Evolutionary conservation across 2,888 invertebrate species (phyloP).

Genomic region (Catonia carolina): DNA sequence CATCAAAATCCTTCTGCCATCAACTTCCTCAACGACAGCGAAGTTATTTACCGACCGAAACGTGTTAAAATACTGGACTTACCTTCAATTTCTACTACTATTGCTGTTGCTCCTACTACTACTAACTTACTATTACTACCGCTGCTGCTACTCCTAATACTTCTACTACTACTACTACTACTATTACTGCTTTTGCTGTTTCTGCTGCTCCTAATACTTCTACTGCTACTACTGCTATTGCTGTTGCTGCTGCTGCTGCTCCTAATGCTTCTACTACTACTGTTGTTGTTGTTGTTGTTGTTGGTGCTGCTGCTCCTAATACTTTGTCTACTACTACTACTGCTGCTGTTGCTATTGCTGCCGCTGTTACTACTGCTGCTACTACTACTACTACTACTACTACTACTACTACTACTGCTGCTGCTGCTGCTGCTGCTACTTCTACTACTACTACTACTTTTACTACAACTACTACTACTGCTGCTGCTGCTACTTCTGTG

Average conservation of each 20-base stretch:
- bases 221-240: constrained; percentile 17
- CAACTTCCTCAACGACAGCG: no score
- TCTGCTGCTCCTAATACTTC: constrained; percentile 12
- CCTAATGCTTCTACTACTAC: no score
- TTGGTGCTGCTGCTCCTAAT: neutral
- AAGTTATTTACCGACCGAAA: no score
- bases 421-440: constrained; percentile 12
- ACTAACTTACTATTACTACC: no score
- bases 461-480: constrained; percentile 5
- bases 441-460: constrained; percentile 5
- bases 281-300: constrained; percentile 20
- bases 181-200: no score
- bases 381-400: constrained; percentile 15
- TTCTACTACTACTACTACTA: no score
- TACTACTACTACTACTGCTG: neutral
- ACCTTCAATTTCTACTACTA: no score
- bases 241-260: constrained; percentile 21
- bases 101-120: no score
- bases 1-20: no score
- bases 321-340: constrained; percentile 4
- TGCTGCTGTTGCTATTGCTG: constrained; percentile 16
- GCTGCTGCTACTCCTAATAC: no score
- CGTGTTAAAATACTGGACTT: no score
- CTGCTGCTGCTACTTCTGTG: neutral
- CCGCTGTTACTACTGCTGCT: constrained; percentile 22